A percentile compares a stretch with the other conserved stretches of the same genome.
These are phyloP conservation scores for Blastobasis adustella DNA, from an alignment of 2,888 invertebrate genomes.

Conservation along the genomic window DNA sequence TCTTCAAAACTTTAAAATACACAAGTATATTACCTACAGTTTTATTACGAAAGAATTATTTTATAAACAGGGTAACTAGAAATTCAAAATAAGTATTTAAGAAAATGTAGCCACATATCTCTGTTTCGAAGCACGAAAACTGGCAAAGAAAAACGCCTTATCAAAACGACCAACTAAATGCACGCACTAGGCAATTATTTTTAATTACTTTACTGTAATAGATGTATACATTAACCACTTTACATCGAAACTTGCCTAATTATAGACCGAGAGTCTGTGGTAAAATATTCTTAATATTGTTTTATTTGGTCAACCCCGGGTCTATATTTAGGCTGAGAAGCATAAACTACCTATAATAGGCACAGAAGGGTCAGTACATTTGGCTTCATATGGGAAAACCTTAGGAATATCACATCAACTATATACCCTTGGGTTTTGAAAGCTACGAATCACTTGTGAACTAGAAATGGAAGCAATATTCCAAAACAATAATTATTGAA, in stretches of 20 bases:
- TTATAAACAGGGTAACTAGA: too few relatives aligned
- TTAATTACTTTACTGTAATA: conserved; percentile 15
- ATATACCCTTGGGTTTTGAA: conserved; percentile 43
- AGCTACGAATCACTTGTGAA: neutral
- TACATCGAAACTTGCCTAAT: conserved; percentile 30
- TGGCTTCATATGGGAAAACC: conserved; percentile 66
- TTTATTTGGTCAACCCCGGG: conserved; percentile 5
- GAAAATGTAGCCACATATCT: too few relatives aligned
- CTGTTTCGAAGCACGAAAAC: too few relatives aligned
- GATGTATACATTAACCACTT: conserved; percentile 33
- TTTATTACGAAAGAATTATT: too few relatives aligned
- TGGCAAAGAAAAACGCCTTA: too few relatives aligned
- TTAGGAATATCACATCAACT: conserved; percentile 67
- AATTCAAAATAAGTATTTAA: too few relatives aligned
- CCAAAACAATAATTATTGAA: too few relatives aligned
- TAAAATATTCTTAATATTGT: conserved; percentile 12
- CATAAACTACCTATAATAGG: conserved; percentile 61
- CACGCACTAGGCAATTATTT: conserved; percentile 22
- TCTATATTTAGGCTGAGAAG: conserved; percentile 21
- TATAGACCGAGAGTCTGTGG: conserved; percentile 12
- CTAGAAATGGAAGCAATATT: too few relatives aligned
- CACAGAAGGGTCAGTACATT: conserved; percentile 74
- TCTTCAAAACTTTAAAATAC: too few relatives aligned
- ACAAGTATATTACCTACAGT: too few relatives aligned
- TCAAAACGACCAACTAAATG: conserved; percentile 24